Base-by-base conservation (phyloP, 2,888 invertebrate genomes). In the Spatulosminthurus flaviceps region DNA sequence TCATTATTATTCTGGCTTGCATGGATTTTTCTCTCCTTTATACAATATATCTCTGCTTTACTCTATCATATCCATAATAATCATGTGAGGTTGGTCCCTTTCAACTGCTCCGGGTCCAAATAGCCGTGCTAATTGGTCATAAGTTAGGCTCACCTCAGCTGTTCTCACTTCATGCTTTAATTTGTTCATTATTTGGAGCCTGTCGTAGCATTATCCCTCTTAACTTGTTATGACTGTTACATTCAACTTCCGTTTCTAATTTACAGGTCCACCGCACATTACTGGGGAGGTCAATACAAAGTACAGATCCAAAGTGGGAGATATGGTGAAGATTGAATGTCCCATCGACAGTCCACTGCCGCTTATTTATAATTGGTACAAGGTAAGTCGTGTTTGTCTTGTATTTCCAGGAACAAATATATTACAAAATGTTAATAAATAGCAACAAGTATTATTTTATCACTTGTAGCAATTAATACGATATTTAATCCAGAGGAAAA, bases 251-350 rank as follows among this genome's bases (percentile, higher is more conserved):
- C 42, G 26, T 69, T 69, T 34, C 41, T 16, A 34, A 16, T 21
- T 75, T 78, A 0, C 76, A 83, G 83, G 78, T 71, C 82, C 82
- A 26, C 83, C 83, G 24, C 77, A 79, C 41, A 78, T 83, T 9
- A 78, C 66, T 67, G 81, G 77, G 19, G 81, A 82, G 19, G 51
- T 78, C 21, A 24, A 73, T 22, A 41, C 81, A 29, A 79, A 72
- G 41, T 82, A 83, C 51, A 42, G 21, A 11, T 72, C 77, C 24
- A 80, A 75, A 41, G 70, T 82, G 43, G 83, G 81, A 34, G 83
- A 82, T 9, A 60, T 80, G 9, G 76, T 82, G 26, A 80, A 81
- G 72, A 61, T 83, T 34, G 81, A 82, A 28, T 83, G 83, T 64
- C 83, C 83, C 0, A 82, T 83, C 34, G 81, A 81, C 21, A 79